Percentiles rank a stretch among this genome's conserved stretches.
phyloP scores from a whole-genome alignment of 1,140 invertebrate genomes.

The Drosophila repletoides region DNA sequence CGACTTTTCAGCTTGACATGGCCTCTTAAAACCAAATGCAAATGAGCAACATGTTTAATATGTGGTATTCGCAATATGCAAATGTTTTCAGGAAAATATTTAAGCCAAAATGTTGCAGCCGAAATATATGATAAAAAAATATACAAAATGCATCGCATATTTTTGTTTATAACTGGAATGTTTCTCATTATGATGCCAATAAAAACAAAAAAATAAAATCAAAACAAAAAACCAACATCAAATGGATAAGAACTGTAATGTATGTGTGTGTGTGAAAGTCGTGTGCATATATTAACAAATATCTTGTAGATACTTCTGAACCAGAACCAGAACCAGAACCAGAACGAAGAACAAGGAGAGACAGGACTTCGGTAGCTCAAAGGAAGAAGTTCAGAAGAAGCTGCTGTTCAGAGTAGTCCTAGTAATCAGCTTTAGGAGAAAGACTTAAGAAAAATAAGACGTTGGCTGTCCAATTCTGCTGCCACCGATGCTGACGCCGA shows the following conservation, averaged over 20 bases:
- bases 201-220: conserved; percentile 26
- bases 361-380: conserved; percentile 38
- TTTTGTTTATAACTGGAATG: conserved; percentile 60
- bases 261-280: conserved; percentile 34
- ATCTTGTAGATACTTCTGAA: conserved; percentile 71
- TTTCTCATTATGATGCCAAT: conserved; percentile 65
- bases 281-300: conserved; percentile 77
- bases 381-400: conserved; percentile 46
- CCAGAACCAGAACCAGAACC: conserved; percentile 2
- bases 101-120: conserved; percentile 36
- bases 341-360: neutral
- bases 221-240: conserved; percentile 46
- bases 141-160: conserved; percentile 61
- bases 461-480: conserved; percentile 40
- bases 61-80: conserved; percentile 55
- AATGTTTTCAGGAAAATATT: conserved; percentile 72
- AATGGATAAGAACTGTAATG: conserved; percentile 53
- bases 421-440: conserved; percentile 69
- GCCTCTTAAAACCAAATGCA: conserved; percentile 41
- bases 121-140: conserved; percentile 2
- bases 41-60: conserved; percentile 39
- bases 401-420: conserved; percentile 33
- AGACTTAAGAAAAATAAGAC: conserved; percentile 58
- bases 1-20: conserved; percentile 33
- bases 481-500: no score